These are phyloP conservation scores for Halictus rubicundus DNA, from an alignment of 1,140 invertebrate species.

Conservation along the genomic window DNA sequence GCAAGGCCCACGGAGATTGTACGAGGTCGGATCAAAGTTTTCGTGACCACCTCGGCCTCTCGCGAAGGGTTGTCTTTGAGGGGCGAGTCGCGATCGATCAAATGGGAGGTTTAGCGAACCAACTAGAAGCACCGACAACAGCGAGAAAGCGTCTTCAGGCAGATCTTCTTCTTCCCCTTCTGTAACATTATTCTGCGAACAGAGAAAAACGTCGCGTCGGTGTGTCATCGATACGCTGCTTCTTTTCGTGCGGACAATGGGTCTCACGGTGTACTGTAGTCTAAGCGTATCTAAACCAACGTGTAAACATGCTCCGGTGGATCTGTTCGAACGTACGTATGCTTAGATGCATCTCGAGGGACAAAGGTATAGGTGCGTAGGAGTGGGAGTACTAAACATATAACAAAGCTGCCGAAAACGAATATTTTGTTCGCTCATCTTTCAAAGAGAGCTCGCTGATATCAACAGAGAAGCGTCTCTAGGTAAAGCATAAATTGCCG, in stretches of 20 bases:
- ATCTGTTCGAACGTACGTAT: no score
- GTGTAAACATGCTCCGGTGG: no score
- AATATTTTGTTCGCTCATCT: no score
- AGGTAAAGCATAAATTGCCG: no score
- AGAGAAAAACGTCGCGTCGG: slow-evolving; percentile 26
- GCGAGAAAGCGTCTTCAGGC: slow-evolving; percentile 85
- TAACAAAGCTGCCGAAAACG: no score
- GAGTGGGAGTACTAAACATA: no score
- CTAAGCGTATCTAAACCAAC: no score
- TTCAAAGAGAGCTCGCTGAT: no score
- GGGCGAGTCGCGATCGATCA: slow-evolving; percentile 63
- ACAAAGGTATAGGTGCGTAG: no score
- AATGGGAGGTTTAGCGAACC: slow-evolving; percentile 82
- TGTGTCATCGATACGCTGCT: neutral
- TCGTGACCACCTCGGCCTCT: slow-evolving; percentile 31
- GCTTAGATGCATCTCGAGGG: no score
- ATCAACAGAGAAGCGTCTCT: no score
- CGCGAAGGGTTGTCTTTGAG: slow-evolving; percentile 57
- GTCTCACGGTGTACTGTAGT: no score
- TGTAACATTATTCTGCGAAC: slow-evolving; percentile 74
- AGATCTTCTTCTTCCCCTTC: slow-evolving; percentile 83
- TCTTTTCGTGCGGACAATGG: neutral
- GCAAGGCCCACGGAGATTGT: slow-evolving; percentile 17
- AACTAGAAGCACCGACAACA: slow-evolving; percentile 87
- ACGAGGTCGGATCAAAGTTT: slow-evolving; percentile 51